Conservation (phyloP, 2,888 invertebrate species). For the Lasioglossum morio region DNA sequence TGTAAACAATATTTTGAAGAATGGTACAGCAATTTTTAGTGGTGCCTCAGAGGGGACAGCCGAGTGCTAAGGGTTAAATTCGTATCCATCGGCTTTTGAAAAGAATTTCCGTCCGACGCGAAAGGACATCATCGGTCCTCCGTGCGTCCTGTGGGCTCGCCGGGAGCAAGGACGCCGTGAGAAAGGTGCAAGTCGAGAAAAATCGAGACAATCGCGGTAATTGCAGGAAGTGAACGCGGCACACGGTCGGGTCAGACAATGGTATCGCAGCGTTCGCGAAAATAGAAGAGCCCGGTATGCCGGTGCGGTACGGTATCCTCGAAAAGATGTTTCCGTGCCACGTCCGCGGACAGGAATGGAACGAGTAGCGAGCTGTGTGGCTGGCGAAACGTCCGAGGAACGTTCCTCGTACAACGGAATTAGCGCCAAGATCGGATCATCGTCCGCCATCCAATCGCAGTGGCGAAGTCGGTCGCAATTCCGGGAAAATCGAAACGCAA, state of each 20-base stretch:
- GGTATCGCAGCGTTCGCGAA: constrained; percentile 66
- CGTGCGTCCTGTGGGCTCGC: neutral
- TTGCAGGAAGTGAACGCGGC: constrained; percentile 70
- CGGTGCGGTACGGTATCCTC: constrained; percentile 16
- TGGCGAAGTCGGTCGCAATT: neutral
- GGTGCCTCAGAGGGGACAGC: too few species aligned
- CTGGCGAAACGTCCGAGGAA: neutral
- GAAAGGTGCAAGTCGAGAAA: constrained; percentile 66
- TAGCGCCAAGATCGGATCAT: neutral
- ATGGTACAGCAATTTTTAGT: too few species aligned
- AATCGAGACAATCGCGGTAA: constrained; percentile 72
- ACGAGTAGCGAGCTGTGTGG: neutral
- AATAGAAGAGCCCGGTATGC: constrained; percentile 37
- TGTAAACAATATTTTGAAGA: too few species aligned
- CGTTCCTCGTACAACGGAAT: neutral
- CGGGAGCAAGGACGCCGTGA: constrained; percentile 44
- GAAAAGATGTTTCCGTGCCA: constrained; percentile 58
- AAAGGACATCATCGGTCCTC: neutral
- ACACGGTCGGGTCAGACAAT: constrained; percentile 62
- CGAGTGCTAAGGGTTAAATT: too few species aligned
- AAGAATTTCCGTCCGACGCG: neutral
- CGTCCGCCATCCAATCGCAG: neutral
- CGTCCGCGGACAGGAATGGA: constrained; percentile 39
- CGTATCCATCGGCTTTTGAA: neutral
- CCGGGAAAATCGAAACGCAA: constrained; percentile 1